phyloP scores from a whole-genome alignment of 1,140 invertebrate genomes.

The Armadillidium nasatum region DNA sequence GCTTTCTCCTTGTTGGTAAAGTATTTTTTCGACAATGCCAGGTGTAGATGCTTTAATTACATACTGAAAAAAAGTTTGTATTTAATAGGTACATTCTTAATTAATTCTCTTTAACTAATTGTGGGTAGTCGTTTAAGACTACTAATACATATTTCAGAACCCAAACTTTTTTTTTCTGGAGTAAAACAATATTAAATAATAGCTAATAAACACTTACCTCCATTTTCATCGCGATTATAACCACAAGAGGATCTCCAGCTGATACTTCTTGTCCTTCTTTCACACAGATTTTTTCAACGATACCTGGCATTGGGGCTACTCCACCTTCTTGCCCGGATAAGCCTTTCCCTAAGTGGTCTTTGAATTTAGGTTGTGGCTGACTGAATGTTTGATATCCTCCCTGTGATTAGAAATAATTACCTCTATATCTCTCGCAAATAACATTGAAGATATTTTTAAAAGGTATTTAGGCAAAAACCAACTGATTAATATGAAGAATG shows the following conservation, averaged over 20 bases:
- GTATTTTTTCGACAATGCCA: constrained; percentile 21
- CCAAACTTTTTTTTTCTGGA: no score
- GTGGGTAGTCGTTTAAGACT: no score
- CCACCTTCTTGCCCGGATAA: constrained; percentile 47
- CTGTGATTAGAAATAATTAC: constrained; percentile 45
- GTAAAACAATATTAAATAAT: background rate
- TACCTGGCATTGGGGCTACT: constrained; percentile 89
- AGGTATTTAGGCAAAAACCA: no score
- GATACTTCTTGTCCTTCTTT: constrained; percentile 70
- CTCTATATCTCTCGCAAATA: background rate
- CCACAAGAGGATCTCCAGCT: constrained; percentile 76
- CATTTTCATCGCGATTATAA: constrained; percentile 99
- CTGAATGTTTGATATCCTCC: constrained; percentile 50
- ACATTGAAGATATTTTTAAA: no score
- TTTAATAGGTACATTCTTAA: no score
- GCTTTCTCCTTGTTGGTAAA: constrained; percentile 24
- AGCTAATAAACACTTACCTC: constrained; percentile 61
- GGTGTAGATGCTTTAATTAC: constrained; percentile 23
- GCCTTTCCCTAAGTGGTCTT: constrained; percentile 39
- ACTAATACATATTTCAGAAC: no score
- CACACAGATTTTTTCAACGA: constrained; percentile 86
- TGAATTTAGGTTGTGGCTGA: constrained; percentile 52
- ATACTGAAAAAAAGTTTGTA: constrained; percentile 8
- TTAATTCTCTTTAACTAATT: no score
- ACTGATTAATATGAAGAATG: background rate